Percentiles rank a stretch among this genome's conserved stretches.
These are phyloP conservation scores for Dendrolimus houi DNA, from an alignment of 2,888 invertebrate species.

Conservation along the genomic window DNA sequence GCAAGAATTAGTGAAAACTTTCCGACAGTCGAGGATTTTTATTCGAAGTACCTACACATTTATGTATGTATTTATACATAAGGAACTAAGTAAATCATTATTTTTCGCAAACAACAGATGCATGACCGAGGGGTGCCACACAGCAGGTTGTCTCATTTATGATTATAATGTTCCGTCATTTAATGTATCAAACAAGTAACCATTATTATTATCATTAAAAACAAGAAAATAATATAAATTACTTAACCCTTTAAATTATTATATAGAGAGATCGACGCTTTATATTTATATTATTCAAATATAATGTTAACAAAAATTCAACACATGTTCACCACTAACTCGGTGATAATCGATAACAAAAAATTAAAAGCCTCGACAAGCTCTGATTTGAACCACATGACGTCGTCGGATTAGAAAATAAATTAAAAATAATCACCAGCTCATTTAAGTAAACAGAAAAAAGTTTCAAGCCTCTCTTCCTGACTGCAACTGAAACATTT, in stretches of 20 bases:
- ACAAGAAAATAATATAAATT: too few relatives aligned
- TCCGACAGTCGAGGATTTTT: too few relatives aligned
- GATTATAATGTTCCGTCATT: constrained; percentile 11
- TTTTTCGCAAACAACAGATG: constrained; percentile 18
- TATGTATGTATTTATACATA: too few relatives aligned
- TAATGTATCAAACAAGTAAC: constrained; percentile 13
- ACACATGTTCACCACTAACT: constrained; percentile 11
- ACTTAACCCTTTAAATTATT: too few relatives aligned
- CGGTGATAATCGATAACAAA: constrained; percentile 45
- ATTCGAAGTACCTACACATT: too few relatives aligned
- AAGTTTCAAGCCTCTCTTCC: constrained; percentile 47
- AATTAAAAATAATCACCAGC: constrained; percentile 75
- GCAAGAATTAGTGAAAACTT: too few relatives aligned
- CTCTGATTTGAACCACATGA: constrained; percentile 74
- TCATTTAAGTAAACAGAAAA: constrained; percentile 72
- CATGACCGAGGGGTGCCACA: constrained; percentile 19
- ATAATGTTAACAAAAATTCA: background rate
- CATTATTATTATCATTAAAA: constrained; percentile 10
- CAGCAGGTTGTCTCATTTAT: constrained; percentile 24
- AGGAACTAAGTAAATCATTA: background rate
- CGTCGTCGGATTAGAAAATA: constrained; percentile 61
- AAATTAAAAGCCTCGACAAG: constrained; percentile 50
- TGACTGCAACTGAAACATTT: constrained; percentile 51
- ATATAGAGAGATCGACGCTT: too few relatives aligned
- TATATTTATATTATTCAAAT: too few relatives aligned